Evolutionary conservation across 2,113 vertebrate species (phyloP), one percentile per base, ranked within the genome.

Genomic region (Myrmecophaga tridactyla): DNA sequence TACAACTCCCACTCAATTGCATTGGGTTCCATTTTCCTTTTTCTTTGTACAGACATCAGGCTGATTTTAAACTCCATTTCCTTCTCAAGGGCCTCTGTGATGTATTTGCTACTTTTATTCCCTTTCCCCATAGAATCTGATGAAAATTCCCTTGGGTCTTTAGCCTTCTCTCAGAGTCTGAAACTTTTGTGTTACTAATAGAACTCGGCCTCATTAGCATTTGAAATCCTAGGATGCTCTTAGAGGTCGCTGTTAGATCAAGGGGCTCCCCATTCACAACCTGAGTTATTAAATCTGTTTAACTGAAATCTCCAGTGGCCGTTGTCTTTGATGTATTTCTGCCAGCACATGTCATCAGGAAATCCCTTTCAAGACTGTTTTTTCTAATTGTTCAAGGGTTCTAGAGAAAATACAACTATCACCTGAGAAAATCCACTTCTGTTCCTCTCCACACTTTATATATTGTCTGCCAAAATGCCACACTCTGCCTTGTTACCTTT

Each of bases 141-240:
- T 90, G 80, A 89, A 97, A 96, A 96, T 94, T 91, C 96, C 86
- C 94, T 72, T 81, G 43, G 46, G 67, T 39, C 48, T 89, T 94
- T 75, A 46, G 73, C 89, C 89, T 93, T 91, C 51, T 83, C 85
- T 94, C 46, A 14, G 85, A 95, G 83, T 94, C 86, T 86, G 85
- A 96, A 96, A 95, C 92, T 93, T 92, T 94, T 93, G 96, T 97
- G 87, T 96, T 95, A 94, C 69, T 87, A 91, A 95, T 92, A 95
- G 91, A 91, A 95, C 56, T 87, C 34, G 17, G 7, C 84, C 77
- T 95, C 75, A 86, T 96, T 95, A 92, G 88, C 95, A 96, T 95
- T 97, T 95, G 93, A 95, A 90, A 94, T 94, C 90, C 81, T 72
- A 72, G 17, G 41, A 39, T 67, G 72, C 60, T 90, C 60, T 86